phyloP scores from a whole-genome alignment of 2,888 invertebrate species.

The Drosophila rellima region DNA sequence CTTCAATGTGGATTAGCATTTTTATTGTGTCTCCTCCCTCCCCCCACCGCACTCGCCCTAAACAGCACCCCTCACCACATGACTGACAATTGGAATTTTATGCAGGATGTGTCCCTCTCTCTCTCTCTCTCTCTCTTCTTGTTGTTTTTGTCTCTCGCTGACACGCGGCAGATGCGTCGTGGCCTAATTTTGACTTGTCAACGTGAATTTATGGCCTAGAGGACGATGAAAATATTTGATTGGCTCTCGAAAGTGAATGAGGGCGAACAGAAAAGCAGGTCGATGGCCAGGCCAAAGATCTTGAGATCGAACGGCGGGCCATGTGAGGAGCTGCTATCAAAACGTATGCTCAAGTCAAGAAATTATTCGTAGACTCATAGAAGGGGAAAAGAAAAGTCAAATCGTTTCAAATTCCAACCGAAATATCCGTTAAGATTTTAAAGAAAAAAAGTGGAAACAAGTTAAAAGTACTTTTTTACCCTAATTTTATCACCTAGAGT shows the following conservation, averaged over 20 bases:
- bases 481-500: too few species aligned
- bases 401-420: not conserved
- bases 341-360: not conserved
- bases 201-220: conserved; percentile 70
- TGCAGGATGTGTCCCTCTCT: conserved; percentile 47
- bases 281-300: conserved; percentile 27
- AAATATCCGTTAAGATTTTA: too few species aligned
- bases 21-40: conserved; percentile 44
- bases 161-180: conserved; percentile 31
- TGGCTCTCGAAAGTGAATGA: conserved; percentile 50
- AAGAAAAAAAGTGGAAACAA: too few species aligned
- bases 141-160: conserved; percentile 12
- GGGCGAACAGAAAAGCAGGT: conserved; percentile 14
- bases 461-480: too few species aligned
- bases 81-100: conserved; percentile 32
- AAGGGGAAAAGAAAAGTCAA: not conserved
- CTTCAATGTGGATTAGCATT: conserved; percentile 64
- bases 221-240: conserved; percentile 70
- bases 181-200: conserved; percentile 69
- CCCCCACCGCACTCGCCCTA: not conserved
- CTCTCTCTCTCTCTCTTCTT: conserved; percentile 3
- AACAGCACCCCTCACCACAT: not conserved
- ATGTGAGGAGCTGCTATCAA: not conserved
- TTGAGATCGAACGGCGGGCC: conserved; percentile 19
- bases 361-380: not conserved